A percentile compares a stretch with the other conserved stretches of the same genome.
Evolutionary conservation across 2,113 vertebrate genomes (phyloP).

Genomic region (Chamaea fasciata): DNA sequence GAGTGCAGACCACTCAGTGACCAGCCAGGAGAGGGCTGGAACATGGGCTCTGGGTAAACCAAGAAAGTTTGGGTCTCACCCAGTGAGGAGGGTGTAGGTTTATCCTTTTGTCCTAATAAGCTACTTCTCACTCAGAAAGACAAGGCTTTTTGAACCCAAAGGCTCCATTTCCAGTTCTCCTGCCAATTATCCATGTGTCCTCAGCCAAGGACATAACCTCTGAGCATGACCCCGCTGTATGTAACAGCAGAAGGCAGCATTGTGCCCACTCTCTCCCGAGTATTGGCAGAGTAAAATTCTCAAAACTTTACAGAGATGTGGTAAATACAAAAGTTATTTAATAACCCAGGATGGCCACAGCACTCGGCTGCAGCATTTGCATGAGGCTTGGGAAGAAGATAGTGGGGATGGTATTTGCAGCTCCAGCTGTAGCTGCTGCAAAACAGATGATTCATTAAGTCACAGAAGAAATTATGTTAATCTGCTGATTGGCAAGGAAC

Average conservation of each 20-base stretch:
- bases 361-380: not conserved
- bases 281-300: not conserved
- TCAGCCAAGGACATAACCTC: not conserved
- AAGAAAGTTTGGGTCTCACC: not conserved
- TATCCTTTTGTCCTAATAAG: not conserved
- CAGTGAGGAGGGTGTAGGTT: not conserved
- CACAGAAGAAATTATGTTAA: not conserved
- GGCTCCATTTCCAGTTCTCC: not conserved
- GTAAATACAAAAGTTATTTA: not conserved
- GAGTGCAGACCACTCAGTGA: not conserved
- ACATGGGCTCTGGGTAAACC: not conserved
- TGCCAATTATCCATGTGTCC: not conserved
- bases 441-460: not conserved
- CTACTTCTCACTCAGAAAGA: not conserved
- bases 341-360: rapidly evolving
- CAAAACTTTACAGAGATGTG: not conserved
- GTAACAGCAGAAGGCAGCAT: not conserved
- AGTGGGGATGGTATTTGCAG: not conserved
- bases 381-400: not conserved
- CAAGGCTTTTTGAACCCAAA: not conserved
- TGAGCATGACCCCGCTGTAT: rapidly evolving
- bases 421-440: not conserved
- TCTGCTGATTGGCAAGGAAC: not conserved
- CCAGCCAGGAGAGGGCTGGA: not conserved
- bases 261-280: not conserved